Conservation (phyloP, 1,140 invertebrate genomes). For the Nasonia longicornis region DNA sequence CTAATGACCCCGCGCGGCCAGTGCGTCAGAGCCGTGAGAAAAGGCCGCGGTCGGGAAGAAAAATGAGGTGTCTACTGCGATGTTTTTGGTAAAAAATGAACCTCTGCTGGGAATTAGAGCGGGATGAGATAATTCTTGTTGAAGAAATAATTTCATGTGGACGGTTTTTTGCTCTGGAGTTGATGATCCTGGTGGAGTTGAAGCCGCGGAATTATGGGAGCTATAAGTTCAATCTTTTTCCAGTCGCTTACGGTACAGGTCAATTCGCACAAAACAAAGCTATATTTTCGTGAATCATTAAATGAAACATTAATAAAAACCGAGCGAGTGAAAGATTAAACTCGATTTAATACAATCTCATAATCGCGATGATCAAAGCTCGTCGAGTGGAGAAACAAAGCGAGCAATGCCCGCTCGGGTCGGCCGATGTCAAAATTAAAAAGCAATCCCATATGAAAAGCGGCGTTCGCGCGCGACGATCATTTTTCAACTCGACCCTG, state of each 20-base stretch:
- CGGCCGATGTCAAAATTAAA: neutral
- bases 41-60: neutral
- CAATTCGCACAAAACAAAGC: too few species aligned
- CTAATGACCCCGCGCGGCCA: neutral
- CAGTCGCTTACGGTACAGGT: too few species aligned
- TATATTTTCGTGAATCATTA: too few species aligned
- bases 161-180: neutral
- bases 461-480: conserved; percentile 13
- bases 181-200: too few species aligned
- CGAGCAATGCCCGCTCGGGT: neutral
- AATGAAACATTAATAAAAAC: too few species aligned
- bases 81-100: neutral
- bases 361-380: neutral
- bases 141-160: neutral
- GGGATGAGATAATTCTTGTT: neutral
- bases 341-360: neutral
- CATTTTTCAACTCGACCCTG: conserved; percentile 13
- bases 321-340: too few species aligned
- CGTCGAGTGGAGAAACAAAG: neutral
- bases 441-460: neutral
- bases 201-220: too few species aligned
- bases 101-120: neutral
- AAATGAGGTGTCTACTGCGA: neutral
- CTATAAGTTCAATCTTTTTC: too few species aligned
- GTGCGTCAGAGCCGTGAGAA: neutral